phyloP scores from a whole-genome alignment of 2,113 vertebrate genomes.

The Colossoma macropomum region DNA sequence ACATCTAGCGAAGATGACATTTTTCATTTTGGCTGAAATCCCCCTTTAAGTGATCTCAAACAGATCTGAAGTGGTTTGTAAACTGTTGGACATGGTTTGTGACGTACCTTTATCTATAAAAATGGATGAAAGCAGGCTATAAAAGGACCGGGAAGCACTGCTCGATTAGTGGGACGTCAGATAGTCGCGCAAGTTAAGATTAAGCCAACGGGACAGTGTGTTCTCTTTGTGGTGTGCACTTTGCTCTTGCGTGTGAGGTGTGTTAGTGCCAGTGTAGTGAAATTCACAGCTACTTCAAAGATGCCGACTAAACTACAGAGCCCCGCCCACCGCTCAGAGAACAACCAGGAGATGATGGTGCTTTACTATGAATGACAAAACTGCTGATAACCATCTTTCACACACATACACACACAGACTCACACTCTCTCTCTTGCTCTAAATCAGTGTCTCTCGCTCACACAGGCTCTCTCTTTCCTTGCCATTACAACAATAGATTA shows the following conservation, averaged over 20 bases:
- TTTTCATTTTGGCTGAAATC: too few species aligned
- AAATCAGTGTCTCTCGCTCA: too few species aligned
- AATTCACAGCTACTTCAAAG: constrained; percentile 39
- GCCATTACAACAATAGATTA: too few species aligned
- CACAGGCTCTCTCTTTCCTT: too few species aligned
- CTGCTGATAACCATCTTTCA: constrained; percentile 23
- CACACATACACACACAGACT: neutral
- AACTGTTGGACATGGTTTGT: too few species aligned
- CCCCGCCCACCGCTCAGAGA: neutral
- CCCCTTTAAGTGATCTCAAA: neutral
- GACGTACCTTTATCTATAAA: too few species aligned
- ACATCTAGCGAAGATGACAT: too few species aligned
- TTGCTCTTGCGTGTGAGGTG: constrained; percentile 19
- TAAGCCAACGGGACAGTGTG: neutral
- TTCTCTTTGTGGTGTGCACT: constrained; percentile 19
- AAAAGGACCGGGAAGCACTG: neutral
- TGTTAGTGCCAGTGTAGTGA: neutral
- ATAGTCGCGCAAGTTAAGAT: neutral
- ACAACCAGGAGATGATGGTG: constrained; percentile 32
- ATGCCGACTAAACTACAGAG: neutral
- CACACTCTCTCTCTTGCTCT: neutral
- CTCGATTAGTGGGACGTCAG: neutral
- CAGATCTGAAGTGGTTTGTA: too few species aligned
- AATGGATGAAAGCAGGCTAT: too few species aligned
- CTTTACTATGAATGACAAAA: constrained; percentile 26